Conservation (phyloP, 2,113 vertebrate species). For the Cavia aperea region DNA sequence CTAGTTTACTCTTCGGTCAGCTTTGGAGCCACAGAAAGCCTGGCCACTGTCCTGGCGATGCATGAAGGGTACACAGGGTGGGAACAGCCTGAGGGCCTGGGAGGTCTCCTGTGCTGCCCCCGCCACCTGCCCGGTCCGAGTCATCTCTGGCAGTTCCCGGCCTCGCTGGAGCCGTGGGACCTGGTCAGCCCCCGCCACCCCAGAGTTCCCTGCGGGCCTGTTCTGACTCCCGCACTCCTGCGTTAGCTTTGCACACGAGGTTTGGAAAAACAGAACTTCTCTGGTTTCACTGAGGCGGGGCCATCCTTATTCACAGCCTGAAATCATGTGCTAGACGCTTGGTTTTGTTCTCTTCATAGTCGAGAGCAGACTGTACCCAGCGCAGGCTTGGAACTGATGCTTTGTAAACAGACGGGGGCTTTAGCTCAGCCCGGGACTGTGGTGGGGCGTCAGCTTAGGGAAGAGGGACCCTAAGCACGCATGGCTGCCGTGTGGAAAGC, state of each 20-base stretch:
- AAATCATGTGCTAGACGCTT: background rate
- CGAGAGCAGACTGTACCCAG: background rate
- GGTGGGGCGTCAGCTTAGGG: too few species aligned
- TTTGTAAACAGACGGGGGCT: background rate
- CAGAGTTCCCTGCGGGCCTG: fast-evolving
- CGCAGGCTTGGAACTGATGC: background rate
- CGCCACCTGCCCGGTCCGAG: fast-evolving
- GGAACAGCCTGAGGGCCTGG: background rate
- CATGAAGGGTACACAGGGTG: background rate
- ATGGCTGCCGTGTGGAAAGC: background rate
- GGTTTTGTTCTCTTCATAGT: background rate
- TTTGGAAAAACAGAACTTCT: background rate
- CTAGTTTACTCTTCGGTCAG: background rate
- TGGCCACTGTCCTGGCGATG: fast-evolving
- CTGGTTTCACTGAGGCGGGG: fast-evolving
- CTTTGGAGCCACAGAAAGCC: background rate
- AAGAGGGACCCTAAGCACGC: background rate
- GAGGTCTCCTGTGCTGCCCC: background rate
- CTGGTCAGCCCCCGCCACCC: fast-evolving
- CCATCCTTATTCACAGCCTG: background rate
- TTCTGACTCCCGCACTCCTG: background rate
- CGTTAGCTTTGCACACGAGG: background rate
- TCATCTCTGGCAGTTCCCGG: fast-evolving
- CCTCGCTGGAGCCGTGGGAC: background rate
- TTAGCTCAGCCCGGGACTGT: background rate